phyloP scores from a whole-genome alignment of 2,888 invertebrate species.

The Neoscelio sp. region DNA sequence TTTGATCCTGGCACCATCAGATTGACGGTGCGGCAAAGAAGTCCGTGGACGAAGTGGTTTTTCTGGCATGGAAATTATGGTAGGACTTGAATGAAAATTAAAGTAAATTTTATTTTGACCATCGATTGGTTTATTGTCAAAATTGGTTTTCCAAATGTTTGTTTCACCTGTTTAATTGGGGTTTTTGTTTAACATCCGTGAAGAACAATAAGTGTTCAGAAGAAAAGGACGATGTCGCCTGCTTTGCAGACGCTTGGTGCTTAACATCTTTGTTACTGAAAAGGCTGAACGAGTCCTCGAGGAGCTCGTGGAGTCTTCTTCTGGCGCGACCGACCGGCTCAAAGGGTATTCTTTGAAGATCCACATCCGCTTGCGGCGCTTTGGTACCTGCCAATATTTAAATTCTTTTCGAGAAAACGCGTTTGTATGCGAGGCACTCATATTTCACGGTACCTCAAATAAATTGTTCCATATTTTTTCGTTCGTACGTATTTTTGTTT shows the following conservation, averaged over 20 bases:
- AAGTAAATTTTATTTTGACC: background rate
- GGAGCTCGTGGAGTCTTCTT: constrained; percentile 89
- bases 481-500: no score
- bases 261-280: constrained; percentile 88
- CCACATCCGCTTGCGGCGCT: constrained; percentile 74
- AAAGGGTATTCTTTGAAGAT: constrained; percentile 70
- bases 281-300: constrained; percentile 91
- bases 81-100: constrained; percentile 69
- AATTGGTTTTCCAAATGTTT: no score
- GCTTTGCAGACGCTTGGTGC: constrained; percentile 72
- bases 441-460: background rate
- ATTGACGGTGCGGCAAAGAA: constrained; percentile 70
- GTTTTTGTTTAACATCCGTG: constrained; percentile 73
- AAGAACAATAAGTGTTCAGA: constrained; percentile 70
- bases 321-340: constrained; percentile 87
- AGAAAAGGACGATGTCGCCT: constrained; percentile 69
- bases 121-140: no score
- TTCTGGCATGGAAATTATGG: constrained; percentile 72
- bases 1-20: constrained; percentile 71
- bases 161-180: no score
- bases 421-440: background rate
- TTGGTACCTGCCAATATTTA: constrained; percentile 69
- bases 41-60: constrained; percentile 73
- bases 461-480: no score
- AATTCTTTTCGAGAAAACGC: constrained; percentile 61